These are phyloP conservation scores for Luperina nickerlii DNA, from an alignment of 2,888 invertebrate genomes.

Conservation along the genomic window DNA sequence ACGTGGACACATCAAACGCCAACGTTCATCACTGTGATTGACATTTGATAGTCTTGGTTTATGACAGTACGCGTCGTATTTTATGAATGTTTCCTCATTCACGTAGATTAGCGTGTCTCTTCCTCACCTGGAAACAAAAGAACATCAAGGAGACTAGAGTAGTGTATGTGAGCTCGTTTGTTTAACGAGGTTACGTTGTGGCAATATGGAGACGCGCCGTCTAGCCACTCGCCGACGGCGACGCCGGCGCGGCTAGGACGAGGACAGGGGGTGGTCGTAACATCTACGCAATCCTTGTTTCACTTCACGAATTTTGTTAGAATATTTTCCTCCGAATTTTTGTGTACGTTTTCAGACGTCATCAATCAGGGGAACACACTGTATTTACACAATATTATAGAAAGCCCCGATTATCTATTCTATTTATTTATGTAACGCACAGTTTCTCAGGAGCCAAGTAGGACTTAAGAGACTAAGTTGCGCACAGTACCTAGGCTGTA, in stretches of 20 bases:
- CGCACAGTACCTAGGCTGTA: background rate
- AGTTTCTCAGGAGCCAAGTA: constrained; percentile 31
- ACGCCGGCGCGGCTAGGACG: constrained; percentile 61
- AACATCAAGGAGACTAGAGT: constrained; percentile 62
- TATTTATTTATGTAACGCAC: constrained; percentile 38
- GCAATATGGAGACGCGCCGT: constrained; percentile 82
- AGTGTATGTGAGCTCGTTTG: constrained; percentile 72
- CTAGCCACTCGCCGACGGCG: constrained; percentile 77
- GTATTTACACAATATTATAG: constrained; percentile 45
- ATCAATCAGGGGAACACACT: constrained; percentile 44
- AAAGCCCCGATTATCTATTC: constrained; percentile 29
- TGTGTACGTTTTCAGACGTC: constrained; percentile 45
- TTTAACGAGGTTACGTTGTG: constrained; percentile 76
- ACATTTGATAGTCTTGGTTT: constrained; percentile 56
- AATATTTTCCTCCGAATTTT: constrained; percentile 47
- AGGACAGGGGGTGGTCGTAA: constrained; percentile 60
- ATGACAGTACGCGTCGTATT: constrained; percentile 46
- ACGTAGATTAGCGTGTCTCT: constrained; percentile 41
- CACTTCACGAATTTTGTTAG: constrained; percentile 42
- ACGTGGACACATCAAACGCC: constrained; percentile 57
- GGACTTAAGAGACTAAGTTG: background rate
- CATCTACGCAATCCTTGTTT: constrained; percentile 61
- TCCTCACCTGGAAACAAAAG: constrained; percentile 67
- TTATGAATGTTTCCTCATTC: constrained; percentile 52
- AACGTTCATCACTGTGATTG: constrained; percentile 61